phyloP scores from a whole-genome alignment of 2,888 invertebrate species.

The Strigamia transsilvanica region DNA sequence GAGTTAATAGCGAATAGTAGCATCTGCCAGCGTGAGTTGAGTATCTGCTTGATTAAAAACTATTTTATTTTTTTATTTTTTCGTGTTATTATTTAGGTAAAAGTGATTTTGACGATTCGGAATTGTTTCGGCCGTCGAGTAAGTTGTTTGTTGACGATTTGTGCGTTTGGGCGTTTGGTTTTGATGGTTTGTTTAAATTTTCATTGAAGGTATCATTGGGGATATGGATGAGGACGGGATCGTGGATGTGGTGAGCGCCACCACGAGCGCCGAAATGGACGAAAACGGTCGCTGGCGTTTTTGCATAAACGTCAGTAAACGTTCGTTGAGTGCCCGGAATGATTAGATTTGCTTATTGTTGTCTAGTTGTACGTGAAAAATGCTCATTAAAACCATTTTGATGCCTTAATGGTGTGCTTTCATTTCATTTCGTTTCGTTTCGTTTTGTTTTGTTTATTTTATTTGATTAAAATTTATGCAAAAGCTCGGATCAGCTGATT shows the following conservation, averaged over 20 bases:
- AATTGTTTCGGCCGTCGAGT: neutral
- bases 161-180: no score
- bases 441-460: no score
- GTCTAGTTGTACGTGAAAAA: neutral
- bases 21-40: constrained; percentile 9
- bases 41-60: neutral
- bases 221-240: constrained; percentile 24
- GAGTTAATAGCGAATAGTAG: neutral
- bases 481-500: neutral
- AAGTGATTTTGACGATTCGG: neutral
- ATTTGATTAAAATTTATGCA: no score
- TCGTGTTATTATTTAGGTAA: neutral
- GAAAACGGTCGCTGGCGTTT: neutral
- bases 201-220: neutral
- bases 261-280: neutral
- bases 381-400: constrained; percentile 20
- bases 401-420: neutral
- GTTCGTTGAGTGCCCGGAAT: neutral
- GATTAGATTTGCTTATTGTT: neutral
- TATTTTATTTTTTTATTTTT: neutral
- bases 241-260: constrained; percentile 3
- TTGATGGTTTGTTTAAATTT: no score
- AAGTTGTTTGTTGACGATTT: no score
- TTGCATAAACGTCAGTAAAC: neutral
- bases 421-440: no score